phyloP scores from a whole-genome alignment of 2,113 vertebrate genomes.

The Camelus bactrianus region DNA sequence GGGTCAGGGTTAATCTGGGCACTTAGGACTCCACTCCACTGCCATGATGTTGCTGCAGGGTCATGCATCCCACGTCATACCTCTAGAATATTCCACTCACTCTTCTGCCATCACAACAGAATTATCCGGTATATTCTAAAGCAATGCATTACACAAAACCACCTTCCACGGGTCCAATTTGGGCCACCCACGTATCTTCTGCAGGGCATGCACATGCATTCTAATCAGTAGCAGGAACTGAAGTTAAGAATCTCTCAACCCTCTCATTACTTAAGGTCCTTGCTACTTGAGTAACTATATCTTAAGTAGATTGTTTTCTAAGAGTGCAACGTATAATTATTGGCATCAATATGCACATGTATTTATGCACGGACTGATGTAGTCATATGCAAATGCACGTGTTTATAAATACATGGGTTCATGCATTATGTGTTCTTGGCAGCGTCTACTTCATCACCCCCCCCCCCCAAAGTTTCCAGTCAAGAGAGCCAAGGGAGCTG shows the following conservation, averaged over 20 bases:
- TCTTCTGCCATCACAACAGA: conserved; percentile 23
- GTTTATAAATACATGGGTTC: background rate
- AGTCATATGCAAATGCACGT: background rate
- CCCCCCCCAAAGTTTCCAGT: background rate
- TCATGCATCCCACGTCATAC: background rate
- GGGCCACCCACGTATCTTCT: background rate
- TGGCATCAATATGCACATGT: background rate
- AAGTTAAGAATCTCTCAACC: conserved; percentile 30
- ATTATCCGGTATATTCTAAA: background rate
- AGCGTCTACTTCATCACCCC: background rate
- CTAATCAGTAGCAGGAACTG: background rate
- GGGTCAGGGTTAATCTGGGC: background rate
- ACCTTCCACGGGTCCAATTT: background rate
- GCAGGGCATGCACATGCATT: background rate
- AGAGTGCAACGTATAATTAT: background rate
- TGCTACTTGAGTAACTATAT: background rate
- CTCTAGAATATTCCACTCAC: background rate
- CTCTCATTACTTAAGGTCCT: conserved; percentile 1
- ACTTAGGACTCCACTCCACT: background rate
- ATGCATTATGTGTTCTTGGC: background rate
- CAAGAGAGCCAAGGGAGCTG: background rate
- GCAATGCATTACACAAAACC: background rate
- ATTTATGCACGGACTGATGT: background rate
- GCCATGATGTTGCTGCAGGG: background rate
- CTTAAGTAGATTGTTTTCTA: background rate